Evolutionary conservation across 2,797 vertebrate species (phyloP).

Genomic region (Urocyon cinereoargenteus): DNA sequence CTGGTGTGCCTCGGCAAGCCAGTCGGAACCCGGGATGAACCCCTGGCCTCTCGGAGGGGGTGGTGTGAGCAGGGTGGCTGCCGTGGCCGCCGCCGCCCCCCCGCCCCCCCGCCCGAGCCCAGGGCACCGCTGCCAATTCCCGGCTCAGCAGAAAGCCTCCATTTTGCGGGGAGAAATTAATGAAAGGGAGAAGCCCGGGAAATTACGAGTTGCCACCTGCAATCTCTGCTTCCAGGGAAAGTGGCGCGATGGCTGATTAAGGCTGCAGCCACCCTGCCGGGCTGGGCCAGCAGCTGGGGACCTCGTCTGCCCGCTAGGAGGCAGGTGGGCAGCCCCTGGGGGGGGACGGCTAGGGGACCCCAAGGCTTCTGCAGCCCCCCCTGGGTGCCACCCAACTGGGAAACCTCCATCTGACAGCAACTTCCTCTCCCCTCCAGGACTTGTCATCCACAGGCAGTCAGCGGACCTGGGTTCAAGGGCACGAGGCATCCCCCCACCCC

Average conservation of each 20-base stretch:
- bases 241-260: slow-evolving; percentile 53
- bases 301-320: background rate
- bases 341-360: background rate
- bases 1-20: background rate
- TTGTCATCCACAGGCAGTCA: background rate
- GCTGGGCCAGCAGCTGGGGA: slow-evolving; percentile 70
- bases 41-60: slow-evolving; percentile 44
- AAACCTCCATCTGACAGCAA: background rate
- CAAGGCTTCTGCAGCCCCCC: background rate
- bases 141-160: slow-evolving; percentile 81
- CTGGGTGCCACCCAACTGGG: background rate
- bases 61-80: background rate
- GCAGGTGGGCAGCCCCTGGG: slow-evolving; percentile 52
- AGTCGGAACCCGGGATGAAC: background rate
- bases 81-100: fast-evolving
- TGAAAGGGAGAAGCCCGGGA: slow-evolving; percentile 83
- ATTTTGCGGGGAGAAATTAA: slow-evolving; percentile 84
- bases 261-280: slow-evolving; percentile 59
- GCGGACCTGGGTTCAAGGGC: background rate
- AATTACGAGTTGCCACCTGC: slow-evolving; percentile 81
- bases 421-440: background rate
- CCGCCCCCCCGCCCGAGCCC: background rate
- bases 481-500: background rate
- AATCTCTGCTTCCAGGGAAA: slow-evolving; percentile 77
- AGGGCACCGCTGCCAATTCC: slow-evolving; percentile 35